Percentiles rank a stretch among this genome's conserved stretches.
phyloP scores from a whole-genome alignment of 2,113 vertebrate genomes.

The Orthochromis malagaraziensis region DNA sequence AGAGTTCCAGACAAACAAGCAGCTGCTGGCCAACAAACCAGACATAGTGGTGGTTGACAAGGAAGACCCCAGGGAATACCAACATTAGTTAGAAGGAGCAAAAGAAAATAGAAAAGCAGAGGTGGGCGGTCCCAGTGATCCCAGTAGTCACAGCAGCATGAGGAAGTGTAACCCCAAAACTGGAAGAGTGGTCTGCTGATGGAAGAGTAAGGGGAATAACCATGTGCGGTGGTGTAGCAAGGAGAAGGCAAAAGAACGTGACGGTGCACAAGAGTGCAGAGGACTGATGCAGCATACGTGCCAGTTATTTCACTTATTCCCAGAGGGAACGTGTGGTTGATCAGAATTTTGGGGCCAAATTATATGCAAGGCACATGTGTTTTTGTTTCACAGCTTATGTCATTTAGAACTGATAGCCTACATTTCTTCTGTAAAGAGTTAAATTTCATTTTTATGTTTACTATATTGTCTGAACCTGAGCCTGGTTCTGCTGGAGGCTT shows the following conservation, averaged over 20 bases:
- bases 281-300: neutral
- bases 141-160: neutral
- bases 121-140: neutral
- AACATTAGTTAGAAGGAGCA: neutral
- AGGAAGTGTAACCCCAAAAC: neutral
- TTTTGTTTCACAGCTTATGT: neutral
- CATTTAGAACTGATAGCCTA: neutral
- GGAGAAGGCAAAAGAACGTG: neutral
- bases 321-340: fast-evolving
- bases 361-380: neutral
- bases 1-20: neutral
- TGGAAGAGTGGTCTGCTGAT: neutral
- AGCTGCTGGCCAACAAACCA: neutral
- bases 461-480: neutral
- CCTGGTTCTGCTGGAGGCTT: neutral
- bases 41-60: neutral
- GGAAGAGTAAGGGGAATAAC: neutral
- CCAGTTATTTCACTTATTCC: neutral
- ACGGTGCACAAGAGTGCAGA: neutral
- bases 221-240: neutral
- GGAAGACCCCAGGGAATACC: neutral
- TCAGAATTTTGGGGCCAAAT: neutral
- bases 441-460: neutral
- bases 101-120: neutral
- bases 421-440: neutral